A percentile compares a stretch with the other conserved stretches of the same genome.
phyloP scores from a whole-genome alignment of 1,140 invertebrate genomes.

The Cyclina sinensis region DNA sequence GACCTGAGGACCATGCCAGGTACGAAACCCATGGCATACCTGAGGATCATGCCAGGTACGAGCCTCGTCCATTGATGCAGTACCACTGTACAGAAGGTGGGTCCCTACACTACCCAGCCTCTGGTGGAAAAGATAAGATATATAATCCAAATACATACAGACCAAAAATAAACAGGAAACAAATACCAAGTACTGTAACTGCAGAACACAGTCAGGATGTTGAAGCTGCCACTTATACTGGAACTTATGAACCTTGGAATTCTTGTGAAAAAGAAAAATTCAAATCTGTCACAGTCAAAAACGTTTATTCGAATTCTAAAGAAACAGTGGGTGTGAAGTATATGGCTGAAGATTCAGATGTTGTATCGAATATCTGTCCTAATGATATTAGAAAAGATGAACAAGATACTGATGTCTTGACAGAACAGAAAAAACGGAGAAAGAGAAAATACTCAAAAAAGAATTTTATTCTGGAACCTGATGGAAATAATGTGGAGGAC shows the following conservation, averaged over 20 bases:
- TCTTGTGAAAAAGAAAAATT: neutral
- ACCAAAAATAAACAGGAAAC: slow-evolving; percentile 23
- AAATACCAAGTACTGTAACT: neutral
- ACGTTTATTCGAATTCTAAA: neutral
- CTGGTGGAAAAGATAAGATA: neutral
- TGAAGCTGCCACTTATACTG: neutral
- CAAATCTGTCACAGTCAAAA: neutral
- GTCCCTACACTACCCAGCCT: neutral
- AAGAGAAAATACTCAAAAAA: neutral
- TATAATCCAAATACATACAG: slow-evolving; percentile 5
- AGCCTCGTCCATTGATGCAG: slow-evolving; percentile 27
- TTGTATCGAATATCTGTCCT: neutral
- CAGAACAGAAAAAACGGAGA: neutral
- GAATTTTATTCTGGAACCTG: neutral
- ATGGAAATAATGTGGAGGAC: neutral
- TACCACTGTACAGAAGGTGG: slow-evolving; percentile 36
- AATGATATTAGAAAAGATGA: neutral
- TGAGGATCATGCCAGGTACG: too few relatives aligned
- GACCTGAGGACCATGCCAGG: neutral
- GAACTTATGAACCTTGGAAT: neutral
- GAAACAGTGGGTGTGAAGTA: neutral
- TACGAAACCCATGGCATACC: neutral
- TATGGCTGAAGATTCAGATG: neutral
- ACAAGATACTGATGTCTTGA: neutral
- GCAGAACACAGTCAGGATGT: neutral